Evolutionary conservation across 2,888 invertebrate genomes (phyloP).

Genomic region (Syrista parreyssii): DNA sequence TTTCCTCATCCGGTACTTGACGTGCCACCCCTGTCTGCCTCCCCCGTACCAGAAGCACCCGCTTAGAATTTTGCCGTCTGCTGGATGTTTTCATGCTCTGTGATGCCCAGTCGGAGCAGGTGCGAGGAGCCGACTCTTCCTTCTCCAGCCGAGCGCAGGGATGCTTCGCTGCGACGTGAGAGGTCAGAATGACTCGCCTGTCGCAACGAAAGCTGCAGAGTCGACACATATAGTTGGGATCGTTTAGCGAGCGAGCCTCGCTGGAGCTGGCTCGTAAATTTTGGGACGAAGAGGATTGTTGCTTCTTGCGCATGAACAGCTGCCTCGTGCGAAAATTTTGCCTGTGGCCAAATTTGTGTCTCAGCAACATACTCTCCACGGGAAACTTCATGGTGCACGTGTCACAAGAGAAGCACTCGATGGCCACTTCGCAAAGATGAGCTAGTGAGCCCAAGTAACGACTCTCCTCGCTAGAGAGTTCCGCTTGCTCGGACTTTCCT

Average conservation of each 20-base stretch:
- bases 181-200: slow-evolving; percentile 29
- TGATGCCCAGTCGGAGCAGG: too few species aligned
- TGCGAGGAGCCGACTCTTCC: too few species aligned
- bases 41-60: not conserved
- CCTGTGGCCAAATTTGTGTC: slow-evolving; percentile 43
- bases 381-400: slow-evolving; percentile 52
- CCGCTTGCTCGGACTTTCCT: too few species aligned
- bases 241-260: not conserved
- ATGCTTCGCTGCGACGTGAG: slow-evolving; percentile 37
- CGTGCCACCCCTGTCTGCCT: slow-evolving; percentile 17
- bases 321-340: not conserved
- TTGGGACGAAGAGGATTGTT: not conserved
- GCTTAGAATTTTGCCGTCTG: not conserved
- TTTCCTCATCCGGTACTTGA: not conserved
- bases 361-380: slow-evolving; percentile 43
- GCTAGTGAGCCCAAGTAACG: slow-evolving; percentile 13
- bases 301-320: too few species aligned
- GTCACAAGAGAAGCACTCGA: slow-evolving; percentile 37
- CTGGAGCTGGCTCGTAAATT: not conserved
- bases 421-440: slow-evolving; percentile 17
- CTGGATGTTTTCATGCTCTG: not conserved
- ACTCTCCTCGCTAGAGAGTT: slow-evolving; percentile 1
- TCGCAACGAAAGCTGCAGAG: slow-evolving; percentile 42
- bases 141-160: not conserved
- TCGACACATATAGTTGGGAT: slow-evolving; percentile 25